These are phyloP conservation scores for Pandemis corylana DNA, from an alignment of 2,888 invertebrate genomes.

Conservation along the genomic window DNA sequence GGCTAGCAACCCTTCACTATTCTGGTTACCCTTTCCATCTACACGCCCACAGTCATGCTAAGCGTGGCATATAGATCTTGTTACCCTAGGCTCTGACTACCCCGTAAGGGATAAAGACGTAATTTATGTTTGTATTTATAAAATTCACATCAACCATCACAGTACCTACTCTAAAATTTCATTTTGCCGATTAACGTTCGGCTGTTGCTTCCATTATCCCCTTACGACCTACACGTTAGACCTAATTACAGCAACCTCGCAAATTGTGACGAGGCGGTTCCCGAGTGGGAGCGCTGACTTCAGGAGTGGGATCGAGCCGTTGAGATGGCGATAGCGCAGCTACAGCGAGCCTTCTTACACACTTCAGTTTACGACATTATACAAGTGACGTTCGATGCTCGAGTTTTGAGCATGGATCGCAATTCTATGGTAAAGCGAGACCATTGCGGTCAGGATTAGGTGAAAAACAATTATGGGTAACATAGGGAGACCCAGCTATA, in stretches of 20 bases:
- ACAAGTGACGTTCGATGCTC: slow-evolving; percentile 57
- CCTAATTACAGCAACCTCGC: slow-evolving; percentile 18
- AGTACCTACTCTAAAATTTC: too few relatives aligned
- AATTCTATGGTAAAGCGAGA: neutral
- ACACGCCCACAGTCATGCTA: too few relatives aligned
- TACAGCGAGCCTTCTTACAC: slow-evolving; percentile 10
- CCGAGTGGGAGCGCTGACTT: slow-evolving; percentile 16
- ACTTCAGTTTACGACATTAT: slow-evolving; percentile 18
- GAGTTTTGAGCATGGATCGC: slow-evolving; percentile 41
- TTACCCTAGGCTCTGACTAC: too few relatives aligned
- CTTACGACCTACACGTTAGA: neutral
- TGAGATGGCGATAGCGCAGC: slow-evolving; percentile 44
- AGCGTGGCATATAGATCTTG: too few relatives aligned
- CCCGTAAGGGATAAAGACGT: too few relatives aligned
- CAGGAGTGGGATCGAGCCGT: slow-evolving; percentile 41
- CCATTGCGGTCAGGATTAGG: neutral
- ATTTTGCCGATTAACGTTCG: too few relatives aligned
- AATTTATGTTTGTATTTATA: too few relatives aligned
- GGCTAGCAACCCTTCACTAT: too few relatives aligned
- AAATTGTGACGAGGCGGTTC: neutral
- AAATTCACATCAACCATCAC: too few relatives aligned
- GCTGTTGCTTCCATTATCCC: neutral
- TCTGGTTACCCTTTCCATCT: too few relatives aligned
- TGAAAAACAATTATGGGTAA: too few relatives aligned
- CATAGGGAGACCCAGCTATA: too few relatives aligned